Percentiles rank a stretch among this genome's conserved stretches.
These are phyloP conservation scores for Oreortyx pictus DNA, from an alignment of 2,797 vertebrate genomes.

Conservation along the genomic window DNA sequence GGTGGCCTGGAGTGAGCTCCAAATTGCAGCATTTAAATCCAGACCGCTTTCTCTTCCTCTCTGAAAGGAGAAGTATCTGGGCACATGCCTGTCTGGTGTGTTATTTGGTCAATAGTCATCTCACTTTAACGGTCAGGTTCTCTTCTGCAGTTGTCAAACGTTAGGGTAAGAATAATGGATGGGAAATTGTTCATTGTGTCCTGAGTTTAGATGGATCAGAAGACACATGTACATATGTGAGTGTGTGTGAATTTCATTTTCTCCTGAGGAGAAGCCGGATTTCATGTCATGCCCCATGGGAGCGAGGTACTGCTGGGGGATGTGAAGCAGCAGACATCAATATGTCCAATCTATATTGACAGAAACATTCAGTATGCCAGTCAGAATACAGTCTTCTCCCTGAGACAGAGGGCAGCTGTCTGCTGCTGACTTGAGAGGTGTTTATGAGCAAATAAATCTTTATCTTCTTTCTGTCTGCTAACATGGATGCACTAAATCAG, in stretches of 20 bases:
- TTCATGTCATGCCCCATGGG: neutral
- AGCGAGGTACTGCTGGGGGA: neutral
- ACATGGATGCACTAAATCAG: neutral
- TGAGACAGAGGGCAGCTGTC: constrained; percentile 2
- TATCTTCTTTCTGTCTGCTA: constrained; percentile 6
- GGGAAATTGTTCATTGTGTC: neutral
- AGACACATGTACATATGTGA: neutral
- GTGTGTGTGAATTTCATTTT: neutral
- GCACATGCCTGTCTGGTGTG: neutral
- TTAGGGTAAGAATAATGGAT: neutral
- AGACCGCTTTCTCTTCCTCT: neutral
- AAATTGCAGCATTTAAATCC: neutral
- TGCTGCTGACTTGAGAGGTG: constrained; percentile 31
- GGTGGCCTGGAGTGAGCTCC: neutral
- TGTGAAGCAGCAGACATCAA: neutral
- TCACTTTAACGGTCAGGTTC: neutral
- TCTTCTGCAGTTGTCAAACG: neutral
- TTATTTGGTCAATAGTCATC: neutral
- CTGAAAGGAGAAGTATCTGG: neutral
- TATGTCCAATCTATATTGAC: neutral
- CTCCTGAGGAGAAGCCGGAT: neutral
- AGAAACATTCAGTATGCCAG: neutral
- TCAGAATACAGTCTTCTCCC: neutral
- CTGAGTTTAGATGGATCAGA: neutral
- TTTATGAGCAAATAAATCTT: constrained; percentile 51